These are phyloP conservation scores for Drosophila parvula DNA, from an alignment of 1,140 invertebrate genomes.

Conservation along the genomic window DNA sequence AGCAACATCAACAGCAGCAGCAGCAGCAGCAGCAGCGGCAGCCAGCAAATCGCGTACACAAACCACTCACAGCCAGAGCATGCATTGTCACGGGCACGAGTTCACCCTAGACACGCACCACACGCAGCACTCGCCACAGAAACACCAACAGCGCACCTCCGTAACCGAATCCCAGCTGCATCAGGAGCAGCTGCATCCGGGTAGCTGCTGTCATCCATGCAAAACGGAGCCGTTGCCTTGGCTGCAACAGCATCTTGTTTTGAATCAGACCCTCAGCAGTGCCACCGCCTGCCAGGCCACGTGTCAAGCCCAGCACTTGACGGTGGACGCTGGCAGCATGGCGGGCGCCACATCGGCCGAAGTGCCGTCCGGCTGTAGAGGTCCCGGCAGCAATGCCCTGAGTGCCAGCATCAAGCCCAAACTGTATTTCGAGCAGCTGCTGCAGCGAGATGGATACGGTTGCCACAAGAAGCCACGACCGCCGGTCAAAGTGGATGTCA, in stretches of 20 bases:
- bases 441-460: slow-evolving; percentile 66
- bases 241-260: slow-evolving; percentile 83
- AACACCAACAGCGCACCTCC: slow-evolving; percentile 34
- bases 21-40: slow-evolving; percentile 25
- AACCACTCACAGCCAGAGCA: slow-evolving; percentile 64
- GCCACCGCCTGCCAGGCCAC: slow-evolving; percentile 60
- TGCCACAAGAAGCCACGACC: slow-evolving; percentile 67
- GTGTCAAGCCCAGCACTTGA: slow-evolving; percentile 75
- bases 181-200: slow-evolving; percentile 27
- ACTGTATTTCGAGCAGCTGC: slow-evolving; percentile 65
- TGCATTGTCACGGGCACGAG: slow-evolving; percentile 62
- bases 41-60: slow-evolving; percentile 61
- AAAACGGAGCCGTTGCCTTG: slow-evolving; percentile 82
- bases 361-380: slow-evolving; percentile 40
- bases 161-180: slow-evolving; percentile 30
- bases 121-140: slow-evolving; percentile 26
- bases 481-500: slow-evolving; percentile 90
- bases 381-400: slow-evolving; percentile 62
- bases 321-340: slow-evolving; percentile 68
- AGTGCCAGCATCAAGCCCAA: slow-evolving; percentile 69
- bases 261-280: slow-evolving; percentile 75
- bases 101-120: slow-evolving; percentile 68
- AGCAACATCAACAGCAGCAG: slow-evolving; percentile 16
- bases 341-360: slow-evolving; percentile 30
- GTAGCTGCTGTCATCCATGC: slow-evolving; percentile 57